phyloP scores from a whole-genome alignment of 1,140 invertebrate species.

The Papilio glaucus region DNA sequence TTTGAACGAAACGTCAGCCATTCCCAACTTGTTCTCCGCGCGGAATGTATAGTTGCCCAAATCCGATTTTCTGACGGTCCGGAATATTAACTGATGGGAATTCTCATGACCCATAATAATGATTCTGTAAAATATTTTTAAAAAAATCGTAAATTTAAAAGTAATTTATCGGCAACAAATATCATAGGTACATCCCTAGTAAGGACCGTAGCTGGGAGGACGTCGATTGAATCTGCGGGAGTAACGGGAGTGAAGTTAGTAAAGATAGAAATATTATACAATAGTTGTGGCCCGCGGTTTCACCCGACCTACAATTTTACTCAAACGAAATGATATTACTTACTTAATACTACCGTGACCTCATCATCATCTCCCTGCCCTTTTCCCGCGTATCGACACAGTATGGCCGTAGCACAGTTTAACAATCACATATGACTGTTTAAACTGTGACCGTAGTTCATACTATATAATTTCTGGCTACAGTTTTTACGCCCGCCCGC shows the following conservation, averaged over 20 bases:
- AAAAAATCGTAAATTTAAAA: background rate
- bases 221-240: background rate
- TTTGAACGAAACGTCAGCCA: constrained; percentile 78
- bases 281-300: no score
- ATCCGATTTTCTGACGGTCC: constrained; percentile 87
- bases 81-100: constrained; percentile 87
- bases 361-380: no score
- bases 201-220: background rate
- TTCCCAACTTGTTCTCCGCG: constrained; percentile 89
- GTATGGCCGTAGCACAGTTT: no score
- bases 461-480: no score
- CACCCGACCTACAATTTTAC: no score
- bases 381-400: no score
- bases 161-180: background rate
- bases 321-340: no score
- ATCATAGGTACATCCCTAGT: background rate
- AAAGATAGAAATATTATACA: no score
- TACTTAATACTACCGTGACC: no score
- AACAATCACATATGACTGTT: no score
- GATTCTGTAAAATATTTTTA: constrained; percentile 71
- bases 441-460: no score
- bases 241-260: background rate
- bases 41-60: constrained; percentile 91
- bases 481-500: no score
- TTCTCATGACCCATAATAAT: constrained; percentile 84